Percentiles rank a stretch among this genome's conserved stretches.
These are phyloP conservation scores for Laspeyria flexula DNA, from an alignment of 2,888 invertebrate species.

Conservation along the genomic window DNA sequence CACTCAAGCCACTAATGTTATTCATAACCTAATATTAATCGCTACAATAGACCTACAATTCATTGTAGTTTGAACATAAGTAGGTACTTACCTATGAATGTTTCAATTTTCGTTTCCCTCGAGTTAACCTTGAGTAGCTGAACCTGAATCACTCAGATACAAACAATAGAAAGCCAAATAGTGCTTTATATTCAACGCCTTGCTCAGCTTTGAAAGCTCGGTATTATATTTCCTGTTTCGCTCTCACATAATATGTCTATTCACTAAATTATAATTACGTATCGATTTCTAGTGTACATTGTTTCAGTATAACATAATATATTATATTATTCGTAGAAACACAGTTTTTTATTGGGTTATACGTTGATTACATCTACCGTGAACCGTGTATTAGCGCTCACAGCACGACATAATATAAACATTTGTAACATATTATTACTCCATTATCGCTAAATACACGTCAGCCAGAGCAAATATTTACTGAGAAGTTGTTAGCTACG, in stretches of 20 bases:
- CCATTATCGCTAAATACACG: slow-evolving; percentile 72
- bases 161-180: slow-evolving; percentile 22
- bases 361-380: slow-evolving; percentile 58
- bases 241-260: too few species aligned
- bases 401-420: slow-evolving; percentile 69
- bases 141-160: slow-evolving; percentile 18
- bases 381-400: slow-evolving; percentile 63
- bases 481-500: slow-evolving; percentile 57
- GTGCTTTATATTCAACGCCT: slow-evolving; percentile 7
- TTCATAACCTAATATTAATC: not conserved
- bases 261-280: slow-evolving; percentile 5
- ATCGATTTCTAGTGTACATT: not conserved
- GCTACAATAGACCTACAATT: not conserved
- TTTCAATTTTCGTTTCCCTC: slow-evolving; percentile 1
- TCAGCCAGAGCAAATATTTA: slow-evolving; percentile 69
- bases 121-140: not conserved
- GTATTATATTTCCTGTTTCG: slow-evolving; percentile 17
- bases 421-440: slow-evolving; percentile 70
- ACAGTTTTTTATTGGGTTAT: slow-evolving; percentile 36
- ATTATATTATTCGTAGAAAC: slow-evolving; percentile 17
- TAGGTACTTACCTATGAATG: too few species aligned
- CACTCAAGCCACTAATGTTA: not conserved
- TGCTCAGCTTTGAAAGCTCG: slow-evolving; percentile 18
- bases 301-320: not conserved
- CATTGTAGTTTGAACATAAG: not conserved